phyloP scores from a whole-genome alignment of 1,140 invertebrate genomes.

The Camponotus pennsylvanicus region DNA sequence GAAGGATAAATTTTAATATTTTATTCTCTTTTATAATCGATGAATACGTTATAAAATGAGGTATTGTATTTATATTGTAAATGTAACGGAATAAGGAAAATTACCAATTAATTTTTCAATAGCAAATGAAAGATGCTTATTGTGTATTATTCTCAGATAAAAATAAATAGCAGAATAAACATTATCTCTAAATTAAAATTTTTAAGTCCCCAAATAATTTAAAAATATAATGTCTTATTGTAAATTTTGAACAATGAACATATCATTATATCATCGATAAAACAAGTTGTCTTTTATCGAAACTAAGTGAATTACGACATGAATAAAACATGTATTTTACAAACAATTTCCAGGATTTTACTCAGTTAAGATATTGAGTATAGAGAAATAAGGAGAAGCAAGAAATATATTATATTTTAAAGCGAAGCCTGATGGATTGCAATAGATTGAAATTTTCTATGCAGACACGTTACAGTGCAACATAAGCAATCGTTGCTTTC shows the following conservation, averaged over 20 bases:
- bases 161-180: background rate
- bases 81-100: too few species aligned
- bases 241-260: too few species aligned
- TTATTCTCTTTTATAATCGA: background rate
- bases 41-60: background rate
- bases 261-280: background rate
- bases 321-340: background rate
- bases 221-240: background rate
- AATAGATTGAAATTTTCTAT: slow-evolving; percentile 14
- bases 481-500: background rate
- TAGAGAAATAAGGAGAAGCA: background rate
- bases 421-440: background rate
- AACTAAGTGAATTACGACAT: background rate
- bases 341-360: too few species aligned
- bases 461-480: background rate
- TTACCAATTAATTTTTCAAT: slow-evolving; percentile 18
- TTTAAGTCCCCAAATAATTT: background rate
- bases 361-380: background rate
- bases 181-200: slow-evolving; percentile 12
- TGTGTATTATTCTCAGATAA: background rate
- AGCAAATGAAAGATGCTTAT: background rate
- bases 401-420: slow-evolving; percentile 37
- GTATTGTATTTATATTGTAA: background rate
- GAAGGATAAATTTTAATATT: too few species aligned
- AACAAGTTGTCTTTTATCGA: background rate